phyloP scores from a whole-genome alignment of 1,140 invertebrate species.

The Leptinotarsa defecta region DNA sequence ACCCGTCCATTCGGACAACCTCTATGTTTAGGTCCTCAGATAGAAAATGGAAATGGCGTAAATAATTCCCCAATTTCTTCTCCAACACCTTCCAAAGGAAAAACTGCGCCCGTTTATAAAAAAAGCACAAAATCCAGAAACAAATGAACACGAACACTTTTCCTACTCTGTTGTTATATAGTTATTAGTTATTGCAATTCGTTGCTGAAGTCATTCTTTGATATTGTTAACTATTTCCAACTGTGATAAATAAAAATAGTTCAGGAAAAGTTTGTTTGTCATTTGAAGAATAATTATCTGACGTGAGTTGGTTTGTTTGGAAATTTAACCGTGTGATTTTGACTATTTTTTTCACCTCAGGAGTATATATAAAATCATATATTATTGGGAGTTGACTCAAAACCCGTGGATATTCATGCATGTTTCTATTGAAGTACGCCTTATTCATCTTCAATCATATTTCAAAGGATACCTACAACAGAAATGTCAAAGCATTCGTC shows the following conservation, averaged over 20 bases:
- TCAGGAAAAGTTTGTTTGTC: constrained; percentile 14
- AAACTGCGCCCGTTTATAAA: constrained; percentile 36
- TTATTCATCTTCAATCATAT: too few species aligned
- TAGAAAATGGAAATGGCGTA: constrained; percentile 61
- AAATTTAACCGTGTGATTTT: constrained; percentile 10
- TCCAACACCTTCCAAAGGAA: constrained; percentile 50
- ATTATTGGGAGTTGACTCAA: neutral
- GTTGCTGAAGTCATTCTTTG: constrained; percentile 8
- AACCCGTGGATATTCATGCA: too few species aligned
- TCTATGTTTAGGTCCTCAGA: constrained; percentile 61
- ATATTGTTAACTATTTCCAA: constrained; percentile 34
- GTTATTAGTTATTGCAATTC: neutral
- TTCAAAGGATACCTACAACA: too few species aligned
- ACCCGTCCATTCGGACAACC: constrained; percentile 77
- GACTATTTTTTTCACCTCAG: neutral
- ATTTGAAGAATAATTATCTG: neutral
- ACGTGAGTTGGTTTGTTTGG: constrained; percentile 5
- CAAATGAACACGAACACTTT: constrained; percentile 38
- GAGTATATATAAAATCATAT: neutral
- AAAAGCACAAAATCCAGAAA: constrained; percentile 48
- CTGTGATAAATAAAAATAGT: constrained; percentile 44
- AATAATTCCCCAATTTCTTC: constrained; percentile 56
- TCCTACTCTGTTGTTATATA: constrained; percentile 19
- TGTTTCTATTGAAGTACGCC: too few species aligned
- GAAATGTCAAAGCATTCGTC: too few species aligned